Evolutionary conservation across 2,888 invertebrate species (phyloP).

Genomic region (Stegophylla sp.): DNA sequence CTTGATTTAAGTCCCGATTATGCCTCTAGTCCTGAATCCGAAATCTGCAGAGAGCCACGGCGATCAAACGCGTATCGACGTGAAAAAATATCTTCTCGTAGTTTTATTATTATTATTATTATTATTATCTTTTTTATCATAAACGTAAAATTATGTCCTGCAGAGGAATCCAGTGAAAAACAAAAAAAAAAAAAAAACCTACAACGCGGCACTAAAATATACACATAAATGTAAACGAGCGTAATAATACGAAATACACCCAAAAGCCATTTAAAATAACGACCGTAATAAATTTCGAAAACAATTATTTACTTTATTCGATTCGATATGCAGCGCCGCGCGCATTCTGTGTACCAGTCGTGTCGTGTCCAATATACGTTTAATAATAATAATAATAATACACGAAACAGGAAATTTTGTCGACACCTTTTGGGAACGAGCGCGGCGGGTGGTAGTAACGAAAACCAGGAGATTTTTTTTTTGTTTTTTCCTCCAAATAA

Average conservation of each 20-base stretch:
- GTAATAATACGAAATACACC: slow-evolving; percentile 31
- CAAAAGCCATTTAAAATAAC: slow-evolving; percentile 56
- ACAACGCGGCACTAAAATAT: slow-evolving; percentile 6
- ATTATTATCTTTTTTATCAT: neutral
- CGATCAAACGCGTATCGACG: too few species aligned
- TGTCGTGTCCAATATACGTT: too few species aligned
- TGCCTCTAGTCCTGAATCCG: too few species aligned
- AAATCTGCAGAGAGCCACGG: too few species aligned
- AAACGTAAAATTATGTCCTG: neutral
- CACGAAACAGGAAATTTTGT: slow-evolving; percentile 54
- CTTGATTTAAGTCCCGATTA: too few species aligned
- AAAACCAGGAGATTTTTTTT: neutral
- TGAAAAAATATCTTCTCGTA: too few species aligned
- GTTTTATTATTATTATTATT: neutral
- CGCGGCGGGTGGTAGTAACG: slow-evolving; percentile 40
- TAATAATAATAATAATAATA: too few species aligned
- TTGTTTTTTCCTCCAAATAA: neutral
- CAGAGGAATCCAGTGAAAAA: neutral
- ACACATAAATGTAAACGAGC: slow-evolving; percentile 2
- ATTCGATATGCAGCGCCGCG: neutral
- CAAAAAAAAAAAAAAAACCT: neutral
- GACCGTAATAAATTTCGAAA: slow-evolving; percentile 54
- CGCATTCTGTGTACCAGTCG: too few species aligned
- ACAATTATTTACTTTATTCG: slow-evolving; percentile 21
- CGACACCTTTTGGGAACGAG: slow-evolving; percentile 51